A percentile compares a stretch with the other conserved stretches of the same genome.
Conservation (phyloP, 53 echinoderm and acorn worm species). For the Arbacia lixula region DNA sequence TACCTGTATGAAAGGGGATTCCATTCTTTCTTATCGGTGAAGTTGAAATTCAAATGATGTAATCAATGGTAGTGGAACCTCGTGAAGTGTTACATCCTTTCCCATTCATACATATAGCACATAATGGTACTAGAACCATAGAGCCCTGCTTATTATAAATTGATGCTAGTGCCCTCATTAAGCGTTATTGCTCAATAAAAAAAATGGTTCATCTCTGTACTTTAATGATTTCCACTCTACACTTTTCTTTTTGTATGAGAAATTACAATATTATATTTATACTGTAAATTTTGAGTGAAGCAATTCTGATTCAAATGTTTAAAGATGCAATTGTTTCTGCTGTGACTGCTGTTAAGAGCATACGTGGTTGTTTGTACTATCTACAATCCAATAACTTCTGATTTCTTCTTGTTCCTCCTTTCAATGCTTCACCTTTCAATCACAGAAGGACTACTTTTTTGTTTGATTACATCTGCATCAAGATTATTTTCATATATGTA, state of each 20-base stretch:
- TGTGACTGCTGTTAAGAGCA: conserved; percentile 13
- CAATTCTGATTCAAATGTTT: conserved; percentile 58
- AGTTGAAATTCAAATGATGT: no score
- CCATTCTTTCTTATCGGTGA: no score
- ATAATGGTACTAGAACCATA: no score
- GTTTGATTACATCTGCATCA: conserved; percentile 4
- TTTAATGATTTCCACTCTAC: conserved; percentile 41
- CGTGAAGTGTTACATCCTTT: no score
- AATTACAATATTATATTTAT: conserved; percentile 61
- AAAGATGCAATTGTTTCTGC: conserved; percentile 52
- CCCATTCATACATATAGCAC: no score
- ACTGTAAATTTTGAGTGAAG: conserved; percentile 54
- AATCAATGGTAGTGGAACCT: no score
- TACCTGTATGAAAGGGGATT: no score
- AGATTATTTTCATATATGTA: not conserved
- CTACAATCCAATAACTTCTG: not conserved
- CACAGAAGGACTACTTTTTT: not conserved
- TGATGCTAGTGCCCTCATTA: no score
- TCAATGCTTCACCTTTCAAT: conserved; percentile 29
- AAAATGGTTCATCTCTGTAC: conserved; percentile 17
- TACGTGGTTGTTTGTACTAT: conserved; percentile 13
- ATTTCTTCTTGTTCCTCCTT: not conserved
- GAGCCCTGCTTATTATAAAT: no score
- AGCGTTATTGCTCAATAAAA: no score
- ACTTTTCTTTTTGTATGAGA: conserved; percentile 55